Conservation (phyloP, 2,113 vertebrate species). For the Nestor notabilis region DNA sequence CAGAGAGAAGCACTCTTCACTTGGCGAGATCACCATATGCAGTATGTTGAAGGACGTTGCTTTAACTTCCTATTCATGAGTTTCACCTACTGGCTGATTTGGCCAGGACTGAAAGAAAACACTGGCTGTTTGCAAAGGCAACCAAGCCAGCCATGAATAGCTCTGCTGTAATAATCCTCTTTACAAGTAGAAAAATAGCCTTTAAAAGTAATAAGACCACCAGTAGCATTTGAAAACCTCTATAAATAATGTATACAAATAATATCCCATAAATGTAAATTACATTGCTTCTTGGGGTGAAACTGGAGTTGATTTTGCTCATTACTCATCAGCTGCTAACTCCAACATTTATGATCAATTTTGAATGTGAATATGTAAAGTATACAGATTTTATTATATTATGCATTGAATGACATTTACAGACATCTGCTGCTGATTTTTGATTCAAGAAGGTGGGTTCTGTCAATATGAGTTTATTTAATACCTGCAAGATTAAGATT, state of each 20-base stretch:
- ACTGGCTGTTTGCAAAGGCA: neutral
- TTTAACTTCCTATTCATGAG: neutral
- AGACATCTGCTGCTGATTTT: slow-evolving; percentile 4
- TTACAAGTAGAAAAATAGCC: neutral
- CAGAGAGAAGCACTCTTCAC: neutral
- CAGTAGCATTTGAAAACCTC: neutral
- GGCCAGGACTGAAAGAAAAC: neutral
- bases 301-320: slow-evolving; percentile 17
- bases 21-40: neutral
- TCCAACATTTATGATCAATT: neutral
- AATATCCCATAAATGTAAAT: neutral
- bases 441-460: neutral
- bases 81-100: neutral
- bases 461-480: neutral
- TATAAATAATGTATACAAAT: neutral
- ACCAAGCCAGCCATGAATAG: neutral
- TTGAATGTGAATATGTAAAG: slow-evolving; percentile 8
- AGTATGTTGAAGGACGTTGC: neutral
- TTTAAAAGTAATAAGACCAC: slow-evolving; percentile 12
- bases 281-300: neutral
- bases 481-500: neutral
- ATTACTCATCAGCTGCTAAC: neutral
- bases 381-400: neutral
- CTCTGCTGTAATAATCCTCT: neutral
- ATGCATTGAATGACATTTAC: slow-evolving; percentile 14